Percentiles rank a stretch among this genome's conserved stretches.
Evolutionary conservation across 2,797 vertebrate genomes (phyloP).

Genomic region (Lutjanus argentimaculatus): DNA sequence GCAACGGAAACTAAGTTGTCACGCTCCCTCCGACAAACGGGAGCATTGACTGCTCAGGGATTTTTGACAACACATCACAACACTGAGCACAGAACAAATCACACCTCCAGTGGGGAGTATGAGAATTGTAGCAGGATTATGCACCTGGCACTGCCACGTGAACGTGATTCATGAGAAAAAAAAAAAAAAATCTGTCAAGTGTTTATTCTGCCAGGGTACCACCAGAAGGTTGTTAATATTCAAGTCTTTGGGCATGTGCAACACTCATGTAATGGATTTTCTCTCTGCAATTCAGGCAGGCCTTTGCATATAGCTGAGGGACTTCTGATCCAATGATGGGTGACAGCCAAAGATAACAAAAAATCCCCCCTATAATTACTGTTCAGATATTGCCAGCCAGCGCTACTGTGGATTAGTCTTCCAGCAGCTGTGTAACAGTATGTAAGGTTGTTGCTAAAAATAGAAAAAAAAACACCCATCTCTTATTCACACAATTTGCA

Average conservation of each 20-base stretch:
- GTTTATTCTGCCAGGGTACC: slow-evolving; percentile 70
- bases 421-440: slow-evolving; percentile 66
- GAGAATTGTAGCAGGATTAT: slow-evolving; percentile 68
- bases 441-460: slow-evolving; percentile 78
- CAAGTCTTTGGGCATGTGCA: slow-evolving; percentile 70
- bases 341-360: slow-evolving; percentile 79
- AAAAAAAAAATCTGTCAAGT: slow-evolving; percentile 42
- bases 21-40: slow-evolving; percentile 23
- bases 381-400: slow-evolving; percentile 70
- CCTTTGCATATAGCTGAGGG: slow-evolving; percentile 66
- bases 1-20: slow-evolving; percentile 33
- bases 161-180: slow-evolving; percentile 59
- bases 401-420: slow-evolving; percentile 78
- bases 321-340: slow-evolving; percentile 79
- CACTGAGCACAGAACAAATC: slow-evolving; percentile 59
- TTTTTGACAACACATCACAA: slow-evolving; percentile 67
- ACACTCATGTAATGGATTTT: slow-evolving; percentile 71
- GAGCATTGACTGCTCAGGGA: slow-evolving; percentile 50
- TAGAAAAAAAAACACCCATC: slow-evolving; percentile 69
- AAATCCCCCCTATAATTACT: slow-evolving; percentile 76
- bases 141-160: slow-evolving; percentile 79
- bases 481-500: slow-evolving; percentile 78
- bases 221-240: slow-evolving; percentile 80
- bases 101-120: slow-evolving; percentile 54
- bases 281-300: slow-evolving; percentile 55